A percentile compares a stretch with the other conserved stretches of the same genome.
These are phyloP conservation scores for Hepsetus odoe DNA, from an alignment of 2,113 vertebrate species.

Conservation along the genomic window DNA sequence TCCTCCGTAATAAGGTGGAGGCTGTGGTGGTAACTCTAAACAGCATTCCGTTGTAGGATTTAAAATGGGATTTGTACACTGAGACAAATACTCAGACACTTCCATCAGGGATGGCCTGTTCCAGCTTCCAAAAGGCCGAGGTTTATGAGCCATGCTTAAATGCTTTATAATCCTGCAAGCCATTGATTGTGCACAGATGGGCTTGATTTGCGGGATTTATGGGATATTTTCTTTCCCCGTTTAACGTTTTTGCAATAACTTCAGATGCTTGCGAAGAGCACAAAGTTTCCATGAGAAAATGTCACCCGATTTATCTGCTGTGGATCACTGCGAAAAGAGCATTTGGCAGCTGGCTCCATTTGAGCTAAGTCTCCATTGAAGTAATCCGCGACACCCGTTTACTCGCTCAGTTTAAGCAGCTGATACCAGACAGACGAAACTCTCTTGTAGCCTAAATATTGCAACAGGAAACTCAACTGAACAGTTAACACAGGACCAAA, in stretches of 20 bases:
- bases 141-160: slow-evolving; percentile 48
- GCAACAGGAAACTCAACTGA: neutral
- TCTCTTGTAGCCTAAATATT: neutral
- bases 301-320: slow-evolving; percentile 37
- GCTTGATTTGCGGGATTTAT: slow-evolving; percentile 43
- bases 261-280: slow-evolving; percentile 11
- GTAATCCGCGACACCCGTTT: neutral
- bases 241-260: slow-evolving; percentile 17
- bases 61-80: neutral
- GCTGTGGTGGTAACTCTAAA: neutral
- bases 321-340: slow-evolving; percentile 9
- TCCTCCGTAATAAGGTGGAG: neutral
- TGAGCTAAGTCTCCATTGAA: neutral
- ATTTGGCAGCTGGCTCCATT: slow-evolving; percentile 9
- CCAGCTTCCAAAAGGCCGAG: slow-evolving; percentile 17
- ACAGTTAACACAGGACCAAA: neutral
- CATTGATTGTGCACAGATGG: slow-evolving; percentile 55
- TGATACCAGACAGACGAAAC: neutral
- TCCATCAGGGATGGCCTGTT: slow-evolving; percentile 23
- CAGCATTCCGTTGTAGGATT: slow-evolving; percentile 3
- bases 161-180: slow-evolving; percentile 40
- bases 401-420: neutral
- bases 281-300: slow-evolving; percentile 45
- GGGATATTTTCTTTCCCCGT: slow-evolving; percentile 1
- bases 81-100: slow-evolving; percentile 28